Evolutionary conservation across 2,113 vertebrate species (phyloP).

Genomic region (Ibidorhyncha struthersii): DNA sequence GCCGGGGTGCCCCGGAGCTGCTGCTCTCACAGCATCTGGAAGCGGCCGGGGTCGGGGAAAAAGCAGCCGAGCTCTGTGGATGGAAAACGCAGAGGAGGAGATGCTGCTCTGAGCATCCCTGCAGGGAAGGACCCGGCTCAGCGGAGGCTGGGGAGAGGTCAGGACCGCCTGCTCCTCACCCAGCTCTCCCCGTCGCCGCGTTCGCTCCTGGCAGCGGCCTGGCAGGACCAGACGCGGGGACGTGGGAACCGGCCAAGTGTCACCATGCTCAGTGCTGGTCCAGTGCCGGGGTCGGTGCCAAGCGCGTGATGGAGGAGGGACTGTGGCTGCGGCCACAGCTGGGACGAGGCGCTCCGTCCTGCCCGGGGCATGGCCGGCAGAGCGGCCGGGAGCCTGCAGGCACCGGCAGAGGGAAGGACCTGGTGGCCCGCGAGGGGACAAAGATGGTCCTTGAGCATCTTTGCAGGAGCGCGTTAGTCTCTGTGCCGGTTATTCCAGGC

Average conservation of each 20-base stretch:
- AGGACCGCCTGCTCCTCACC: not conserved
- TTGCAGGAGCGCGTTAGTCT: no score
- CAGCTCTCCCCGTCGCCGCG: not conserved
- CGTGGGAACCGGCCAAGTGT: not conserved
- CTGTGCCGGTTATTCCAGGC: not conserved
- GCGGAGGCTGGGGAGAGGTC: not conserved
- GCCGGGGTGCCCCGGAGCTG: not conserved
- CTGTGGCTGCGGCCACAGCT: not conserved
- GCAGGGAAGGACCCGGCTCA: not conserved
- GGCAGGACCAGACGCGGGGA: not conserved
- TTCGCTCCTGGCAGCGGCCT: not conserved
- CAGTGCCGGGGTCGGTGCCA: not conserved
- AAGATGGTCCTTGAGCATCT: not conserved
- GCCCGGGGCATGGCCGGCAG: not conserved
- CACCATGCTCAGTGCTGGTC: not conserved
- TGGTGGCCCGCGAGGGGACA: accelerated
- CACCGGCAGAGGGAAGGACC: not conserved
- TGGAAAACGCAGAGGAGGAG: not conserved
- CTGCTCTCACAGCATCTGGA: not conserved
- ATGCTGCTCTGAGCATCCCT: not conserved
- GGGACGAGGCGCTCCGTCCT: not conserved
- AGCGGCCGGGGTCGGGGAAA: not conserved
- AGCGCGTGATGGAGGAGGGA: not conserved
- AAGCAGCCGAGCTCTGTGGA: not conserved
- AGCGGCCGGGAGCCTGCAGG: not conserved